These are phyloP conservation scores for Bucco capensis DNA, from an alignment of 2,113 vertebrate species.

Conservation along the genomic window DNA sequence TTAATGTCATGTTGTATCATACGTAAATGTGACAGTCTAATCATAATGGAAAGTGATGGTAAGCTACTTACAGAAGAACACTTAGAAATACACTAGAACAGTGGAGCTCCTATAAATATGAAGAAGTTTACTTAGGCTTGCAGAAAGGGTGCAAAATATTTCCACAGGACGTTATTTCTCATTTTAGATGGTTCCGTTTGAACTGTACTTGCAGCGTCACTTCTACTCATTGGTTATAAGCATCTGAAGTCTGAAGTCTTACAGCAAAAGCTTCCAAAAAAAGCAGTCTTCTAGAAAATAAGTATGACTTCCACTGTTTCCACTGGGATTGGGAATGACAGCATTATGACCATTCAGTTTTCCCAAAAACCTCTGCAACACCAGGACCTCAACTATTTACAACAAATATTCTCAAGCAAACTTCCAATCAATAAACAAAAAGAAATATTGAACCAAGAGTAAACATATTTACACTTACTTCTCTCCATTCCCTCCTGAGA, in stretches of 20 bases:
- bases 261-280: background rate
- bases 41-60: background rate
- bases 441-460: background rate
- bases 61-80: background rate
- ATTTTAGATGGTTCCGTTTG: background rate
- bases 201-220: background rate
- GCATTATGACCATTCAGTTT: background rate
- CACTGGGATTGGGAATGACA: background rate
- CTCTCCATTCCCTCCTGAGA: background rate
- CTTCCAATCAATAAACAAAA: background rate
- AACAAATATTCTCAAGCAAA: background rate
- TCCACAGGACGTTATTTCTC: background rate
- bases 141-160: background rate
- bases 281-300: background rate
- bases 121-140: background rate
- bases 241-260: background rate
- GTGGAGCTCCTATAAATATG: background rate
- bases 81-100: background rate
- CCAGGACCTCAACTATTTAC: background rate
- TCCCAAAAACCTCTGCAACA: background rate
- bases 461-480: background rate
- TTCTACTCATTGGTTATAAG: background rate
- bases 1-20: background rate
- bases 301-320: background rate
- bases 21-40: background rate